phyloP scores from a whole-genome alignment of 2,113 vertebrate species.

The Tachycineta bicolor region DNA sequence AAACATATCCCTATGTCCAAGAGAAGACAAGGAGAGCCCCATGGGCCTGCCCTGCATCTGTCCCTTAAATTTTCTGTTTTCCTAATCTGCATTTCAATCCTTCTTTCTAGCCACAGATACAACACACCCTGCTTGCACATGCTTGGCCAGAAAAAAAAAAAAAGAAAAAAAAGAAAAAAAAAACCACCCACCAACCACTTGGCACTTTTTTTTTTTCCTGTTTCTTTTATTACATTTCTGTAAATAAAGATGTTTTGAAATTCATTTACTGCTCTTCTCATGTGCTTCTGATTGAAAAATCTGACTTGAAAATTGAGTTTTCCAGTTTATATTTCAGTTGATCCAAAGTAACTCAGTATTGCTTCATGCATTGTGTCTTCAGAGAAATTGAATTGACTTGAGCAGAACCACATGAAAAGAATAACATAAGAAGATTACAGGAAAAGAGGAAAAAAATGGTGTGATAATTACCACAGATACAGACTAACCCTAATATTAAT shows the following conservation, averaged over 20 bases:
- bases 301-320: slow-evolving; percentile 72
- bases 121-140: background rate
- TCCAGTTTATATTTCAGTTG: slow-evolving; percentile 60
- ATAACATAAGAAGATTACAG: slow-evolving; percentile 38
- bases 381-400: slow-evolving; percentile 68
- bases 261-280: slow-evolving; percentile 52
- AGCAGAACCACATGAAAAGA: slow-evolving; percentile 60
- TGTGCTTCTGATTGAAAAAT: slow-evolving; percentile 58
- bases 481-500: background rate
- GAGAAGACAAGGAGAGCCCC: background rate
- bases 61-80: background rate
- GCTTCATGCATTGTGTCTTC: slow-evolving; percentile 52
- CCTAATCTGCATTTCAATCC: background rate
- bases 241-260: slow-evolving; percentile 46
- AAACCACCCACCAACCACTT: background rate
- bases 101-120: background rate
- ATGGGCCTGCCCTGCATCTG: background rate
- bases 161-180: background rate
- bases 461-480: slow-evolving; percentile 55
- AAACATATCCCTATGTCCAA: background rate
- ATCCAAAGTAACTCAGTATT: slow-evolving; percentile 49
- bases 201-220: background rate
- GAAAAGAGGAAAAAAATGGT: slow-evolving; percentile 2
- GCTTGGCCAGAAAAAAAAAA: background rate
- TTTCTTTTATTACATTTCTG: background rate